These are phyloP conservation scores for Papilio dardanus DNA, from an alignment of 1,140 invertebrate genomes.

Conservation along the genomic window DNA sequence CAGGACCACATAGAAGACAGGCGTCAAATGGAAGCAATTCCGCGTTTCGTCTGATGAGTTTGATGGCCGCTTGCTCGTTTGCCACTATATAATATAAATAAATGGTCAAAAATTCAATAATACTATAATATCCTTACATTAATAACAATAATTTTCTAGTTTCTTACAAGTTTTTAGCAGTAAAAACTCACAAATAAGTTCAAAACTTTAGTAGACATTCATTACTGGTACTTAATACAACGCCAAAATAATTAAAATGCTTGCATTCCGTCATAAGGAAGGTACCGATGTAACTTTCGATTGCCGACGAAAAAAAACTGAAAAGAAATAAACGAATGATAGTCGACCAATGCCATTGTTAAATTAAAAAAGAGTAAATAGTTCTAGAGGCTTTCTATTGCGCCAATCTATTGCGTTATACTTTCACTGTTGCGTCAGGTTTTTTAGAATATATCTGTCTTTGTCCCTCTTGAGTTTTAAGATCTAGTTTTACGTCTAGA, in stretches of 20 bases:
- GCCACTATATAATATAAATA: too few species aligned
- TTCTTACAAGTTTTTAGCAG: too few species aligned
- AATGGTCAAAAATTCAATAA: too few species aligned
- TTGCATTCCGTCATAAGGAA: not conserved
- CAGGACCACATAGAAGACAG: too few species aligned
- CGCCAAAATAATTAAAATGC: not conserved
- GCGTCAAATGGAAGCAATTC: too few species aligned
- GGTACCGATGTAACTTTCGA: conserved; percentile 23
- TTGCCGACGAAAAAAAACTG: conserved; percentile 22
- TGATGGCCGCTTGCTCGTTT: too few species aligned
- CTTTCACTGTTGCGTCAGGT: conserved; percentile 37
- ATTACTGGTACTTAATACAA: too few species aligned
- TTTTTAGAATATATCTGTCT: not conserved
- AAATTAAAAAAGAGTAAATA: conserved; percentile 24
- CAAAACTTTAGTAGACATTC: too few species aligned
- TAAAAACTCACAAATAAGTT: too few species aligned
- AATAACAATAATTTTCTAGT: too few species aligned
- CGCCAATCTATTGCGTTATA: conserved; percentile 37
- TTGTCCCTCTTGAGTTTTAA: not conserved
- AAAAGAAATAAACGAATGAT: not conserved
- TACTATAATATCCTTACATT: too few species aligned
- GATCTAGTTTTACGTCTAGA: not conserved
- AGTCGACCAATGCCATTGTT: conserved; percentile 29
- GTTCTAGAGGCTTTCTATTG: conserved; percentile 23
- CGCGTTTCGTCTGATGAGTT: too few species aligned